Evolutionary conservation across 1,140 invertebrate genomes (phyloP).

Genomic region (Marisa cornuarietis): DNA sequence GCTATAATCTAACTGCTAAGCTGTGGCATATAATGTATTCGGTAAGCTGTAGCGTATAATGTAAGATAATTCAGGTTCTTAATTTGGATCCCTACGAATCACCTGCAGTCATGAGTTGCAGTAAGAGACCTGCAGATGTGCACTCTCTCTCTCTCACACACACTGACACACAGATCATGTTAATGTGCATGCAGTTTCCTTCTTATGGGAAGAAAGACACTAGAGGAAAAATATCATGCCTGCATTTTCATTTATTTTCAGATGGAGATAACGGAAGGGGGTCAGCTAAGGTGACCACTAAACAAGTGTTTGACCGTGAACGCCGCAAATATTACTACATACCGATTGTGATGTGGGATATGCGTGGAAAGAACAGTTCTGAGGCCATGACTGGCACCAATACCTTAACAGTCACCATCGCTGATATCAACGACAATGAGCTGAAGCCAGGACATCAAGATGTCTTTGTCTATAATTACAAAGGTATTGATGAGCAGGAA

Average conservation of each 20-base stretch:
- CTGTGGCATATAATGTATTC: too few relatives aligned
- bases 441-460: conserved; percentile 96
- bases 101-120: too few relatives aligned
- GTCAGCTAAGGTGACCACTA: conserved; percentile 42
- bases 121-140: too few relatives aligned
- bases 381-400: conserved; percentile 85
- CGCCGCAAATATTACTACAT: conserved; percentile 73
- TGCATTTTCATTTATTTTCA: conserved; percentile 17
- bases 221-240: too few relatives aligned
- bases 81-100: too few relatives aligned
- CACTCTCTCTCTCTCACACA: too few relatives aligned
- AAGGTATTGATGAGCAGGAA: conserved; percentile 69
- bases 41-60: too few relatives aligned
- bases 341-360: conserved; percentile 63
- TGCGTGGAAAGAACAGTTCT: conserved; percentile 41
- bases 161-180: too few relatives aligned
- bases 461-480: conserved; percentile 96
- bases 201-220: too few relatives aligned
- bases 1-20: too few relatives aligned
- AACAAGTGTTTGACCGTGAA: conserved; percentile 86
- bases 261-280: conserved; percentile 50
- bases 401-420: conserved; percentile 93
- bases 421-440: conserved; percentile 96
- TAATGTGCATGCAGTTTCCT: too few relatives aligned
- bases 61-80: too few relatives aligned